phyloP scores from a whole-genome alignment of 2,113 vertebrate genomes.

The Puffinus mauretanicus region DNA sequence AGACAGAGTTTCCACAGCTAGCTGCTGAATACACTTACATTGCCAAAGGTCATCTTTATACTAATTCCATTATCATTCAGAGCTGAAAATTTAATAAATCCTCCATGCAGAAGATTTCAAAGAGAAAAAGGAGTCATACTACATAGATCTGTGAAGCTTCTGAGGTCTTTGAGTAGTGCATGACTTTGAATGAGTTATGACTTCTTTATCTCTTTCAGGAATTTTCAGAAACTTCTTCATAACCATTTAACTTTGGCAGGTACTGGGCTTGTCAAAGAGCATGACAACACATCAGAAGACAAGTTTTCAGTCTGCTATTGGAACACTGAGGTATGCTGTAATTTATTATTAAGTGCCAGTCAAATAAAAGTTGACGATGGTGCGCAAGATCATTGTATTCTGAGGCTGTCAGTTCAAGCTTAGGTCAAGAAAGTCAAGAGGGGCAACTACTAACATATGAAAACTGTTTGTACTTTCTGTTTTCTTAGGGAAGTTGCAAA shows the following conservation, averaged over 20 bases:
- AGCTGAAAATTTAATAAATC: background rate
- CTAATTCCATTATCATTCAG: background rate
- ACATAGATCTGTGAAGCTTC: background rate
- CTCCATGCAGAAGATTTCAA: background rate
- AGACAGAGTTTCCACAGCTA: conserved; percentile 13
- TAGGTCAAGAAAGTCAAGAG: background rate
- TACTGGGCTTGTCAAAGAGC: background rate
- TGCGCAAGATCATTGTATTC: background rate
- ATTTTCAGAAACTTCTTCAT: background rate
- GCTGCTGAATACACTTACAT: background rate
- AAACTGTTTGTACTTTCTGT: background rate
- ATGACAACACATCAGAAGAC: background rate
- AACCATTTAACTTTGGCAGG: background rate
- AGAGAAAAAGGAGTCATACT: background rate
- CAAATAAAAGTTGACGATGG: background rate
- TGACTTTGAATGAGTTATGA: background rate
- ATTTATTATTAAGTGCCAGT: background rate
- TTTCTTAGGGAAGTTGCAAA: conserved; percentile 7
- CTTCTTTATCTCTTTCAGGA: background rate
- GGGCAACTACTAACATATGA: background rate
- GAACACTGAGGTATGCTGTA: background rate
- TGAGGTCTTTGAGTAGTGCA: background rate
- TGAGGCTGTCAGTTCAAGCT: background rate
- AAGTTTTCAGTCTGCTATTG: background rate
- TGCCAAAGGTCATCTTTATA: background rate